Conservation (phyloP, 2,113 vertebrate genomes). For the Ancistrus triradiatus region DNA sequence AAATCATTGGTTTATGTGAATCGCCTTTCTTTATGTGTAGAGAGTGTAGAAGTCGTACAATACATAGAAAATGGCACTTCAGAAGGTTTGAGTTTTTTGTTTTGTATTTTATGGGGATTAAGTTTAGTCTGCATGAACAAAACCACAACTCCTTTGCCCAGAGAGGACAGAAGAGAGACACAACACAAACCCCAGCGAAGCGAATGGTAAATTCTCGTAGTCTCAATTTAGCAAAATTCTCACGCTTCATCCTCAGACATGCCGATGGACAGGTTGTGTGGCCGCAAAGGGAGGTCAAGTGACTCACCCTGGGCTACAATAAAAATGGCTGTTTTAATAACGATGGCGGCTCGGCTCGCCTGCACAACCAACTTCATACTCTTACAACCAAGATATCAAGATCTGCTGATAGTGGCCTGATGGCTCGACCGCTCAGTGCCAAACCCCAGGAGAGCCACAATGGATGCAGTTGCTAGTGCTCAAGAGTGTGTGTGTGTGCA, state of each 20-base stretch:
- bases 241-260: neutral
- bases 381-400: constrained; percentile 31
- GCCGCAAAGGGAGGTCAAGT: neutral
- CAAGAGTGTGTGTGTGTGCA: neutral
- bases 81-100: no score
- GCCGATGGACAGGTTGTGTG: no score
- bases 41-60: no score
- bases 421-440: neutral
- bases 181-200: no score
- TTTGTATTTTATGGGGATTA: no score
- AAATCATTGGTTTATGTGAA: no score
- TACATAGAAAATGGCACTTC: no score
- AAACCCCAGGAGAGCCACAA: constrained; percentile 1
- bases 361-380: constrained; percentile 4
- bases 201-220: no score
- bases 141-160: no score
- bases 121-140: no score
- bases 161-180: no score
- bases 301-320: neutral
- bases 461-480: constrained; percentile 4
- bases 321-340: constrained; percentile 21
- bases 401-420: constrained; percentile 13
- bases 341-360: neutral
- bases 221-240: neutral
- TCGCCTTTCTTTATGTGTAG: no score